Percentiles rank a stretch among this genome's conserved stretches.
phyloP scores from a whole-genome alignment of 2,888 invertebrate genomes.

The Coremacera marginata region DNA sequence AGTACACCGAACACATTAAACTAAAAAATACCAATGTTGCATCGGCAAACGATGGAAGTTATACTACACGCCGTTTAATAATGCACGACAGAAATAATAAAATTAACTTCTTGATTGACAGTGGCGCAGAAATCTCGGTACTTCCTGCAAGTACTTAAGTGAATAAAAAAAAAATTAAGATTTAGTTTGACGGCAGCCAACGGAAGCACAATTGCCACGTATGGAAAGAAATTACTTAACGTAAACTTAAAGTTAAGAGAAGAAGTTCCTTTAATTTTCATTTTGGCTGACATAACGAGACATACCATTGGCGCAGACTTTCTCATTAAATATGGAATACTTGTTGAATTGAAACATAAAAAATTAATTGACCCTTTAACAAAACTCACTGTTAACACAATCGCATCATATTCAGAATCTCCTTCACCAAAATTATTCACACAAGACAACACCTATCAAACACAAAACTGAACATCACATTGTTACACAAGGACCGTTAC shows the following conservation, averaged over 20 bases:
- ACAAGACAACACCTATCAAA: too few species aligned
- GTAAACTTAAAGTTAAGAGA: not conserved
- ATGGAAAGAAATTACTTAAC: not conserved
- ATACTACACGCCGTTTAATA: not conserved
- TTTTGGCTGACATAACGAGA: constrained; percentile 24
- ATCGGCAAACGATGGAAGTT: not conserved
- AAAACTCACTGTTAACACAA: too few species aligned
- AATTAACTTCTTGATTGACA: not conserved
- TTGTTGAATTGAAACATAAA: constrained; percentile 17
- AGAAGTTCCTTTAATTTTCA: constrained; percentile 7
- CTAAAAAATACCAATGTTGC: not conserved
- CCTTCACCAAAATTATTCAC: too few species aligned
- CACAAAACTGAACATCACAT: too few species aligned
- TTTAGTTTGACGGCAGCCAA: constrained; percentile 8
- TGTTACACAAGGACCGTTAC: too few species aligned
- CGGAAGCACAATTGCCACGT: not conserved
- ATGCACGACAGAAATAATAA: not conserved
- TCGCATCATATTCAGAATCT: too few species aligned
- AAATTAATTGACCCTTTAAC: too few species aligned
- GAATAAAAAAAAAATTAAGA: not conserved
- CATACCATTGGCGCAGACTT: constrained; percentile 35
- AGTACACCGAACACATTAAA: not conserved
- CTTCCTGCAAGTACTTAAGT: not conserved
- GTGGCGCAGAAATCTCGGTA: constrained; percentile 9
- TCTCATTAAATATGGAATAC: constrained; percentile 17